A percentile compares a stretch with the other conserved stretches of the same genome.
These are phyloP conservation scores for Panulirus ornatus DNA, from an alignment of 1,140 invertebrate species.

Conservation along the genomic window DNA sequence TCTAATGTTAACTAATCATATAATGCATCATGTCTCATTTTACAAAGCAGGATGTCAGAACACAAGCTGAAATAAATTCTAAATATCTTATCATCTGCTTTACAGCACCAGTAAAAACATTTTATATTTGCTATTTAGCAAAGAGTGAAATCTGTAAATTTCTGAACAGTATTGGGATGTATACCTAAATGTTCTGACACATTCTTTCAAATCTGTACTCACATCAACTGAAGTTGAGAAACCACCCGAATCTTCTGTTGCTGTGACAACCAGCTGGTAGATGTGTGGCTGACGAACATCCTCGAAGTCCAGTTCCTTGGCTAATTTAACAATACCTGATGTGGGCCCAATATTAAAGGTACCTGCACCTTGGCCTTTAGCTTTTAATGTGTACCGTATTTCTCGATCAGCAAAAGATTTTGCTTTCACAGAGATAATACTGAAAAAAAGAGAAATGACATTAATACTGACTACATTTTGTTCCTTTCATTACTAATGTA, in stretches of 20 bases:
- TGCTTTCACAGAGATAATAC: constrained; percentile 96
- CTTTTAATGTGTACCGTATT: constrained; percentile 95
- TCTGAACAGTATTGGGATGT: too few relatives aligned
- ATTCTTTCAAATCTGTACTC: too few relatives aligned
- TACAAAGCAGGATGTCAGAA: too few relatives aligned
- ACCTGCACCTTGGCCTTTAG: constrained; percentile 94
- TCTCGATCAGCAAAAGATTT: constrained; percentile 97
- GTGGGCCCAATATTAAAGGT: constrained; percentile 97
- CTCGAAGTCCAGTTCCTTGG: constrained; percentile 96
- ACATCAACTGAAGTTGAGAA: constrained; percentile 97
- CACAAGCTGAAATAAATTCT: too few relatives aligned
- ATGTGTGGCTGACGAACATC: constrained; percentile 94
- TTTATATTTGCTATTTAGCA: too few relatives aligned
- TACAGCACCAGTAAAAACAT: too few relatives aligned
- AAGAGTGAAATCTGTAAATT: too few relatives aligned
- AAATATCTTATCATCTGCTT: too few relatives aligned
- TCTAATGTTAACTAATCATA: too few relatives aligned
- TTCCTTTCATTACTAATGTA: not conserved
- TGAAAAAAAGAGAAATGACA: constrained; percentile 77
- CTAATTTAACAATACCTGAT: constrained; percentile 94
- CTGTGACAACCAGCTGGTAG: constrained; percentile 93
- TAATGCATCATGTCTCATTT: too few relatives aligned
- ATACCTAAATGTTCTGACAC: too few relatives aligned
- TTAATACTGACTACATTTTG: not conserved
- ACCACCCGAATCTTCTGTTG: constrained; percentile 96